phyloP scores from a whole-genome alignment of 2,797 vertebrate species.

The Tiaroga cobitis region DNA sequence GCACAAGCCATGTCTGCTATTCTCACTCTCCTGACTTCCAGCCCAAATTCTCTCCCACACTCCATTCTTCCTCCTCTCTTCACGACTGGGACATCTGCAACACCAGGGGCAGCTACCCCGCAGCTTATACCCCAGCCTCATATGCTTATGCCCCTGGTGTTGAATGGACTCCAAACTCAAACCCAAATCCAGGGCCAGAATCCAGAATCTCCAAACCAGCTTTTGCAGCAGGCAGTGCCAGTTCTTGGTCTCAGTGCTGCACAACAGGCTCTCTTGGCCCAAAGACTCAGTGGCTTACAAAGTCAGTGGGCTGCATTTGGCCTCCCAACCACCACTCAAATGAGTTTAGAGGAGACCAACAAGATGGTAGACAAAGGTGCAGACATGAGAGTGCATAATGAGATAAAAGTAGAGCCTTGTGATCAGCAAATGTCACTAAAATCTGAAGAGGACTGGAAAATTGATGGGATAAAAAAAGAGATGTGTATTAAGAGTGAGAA shows the following conservation, averaged over 20 bases:
- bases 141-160: constrained; percentile 83
- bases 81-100: constrained; percentile 66
- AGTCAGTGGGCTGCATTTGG: constrained; percentile 77
- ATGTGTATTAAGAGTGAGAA: constrained; percentile 50
- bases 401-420: constrained; percentile 46
- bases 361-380: constrained; percentile 29
- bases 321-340: constrained; percentile 63
- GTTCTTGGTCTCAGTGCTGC: constrained; percentile 79
- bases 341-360: constrained; percentile 64
- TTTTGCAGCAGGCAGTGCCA: constrained; percentile 81
- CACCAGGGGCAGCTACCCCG: constrained; percentile 69
- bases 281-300: constrained; percentile 81
- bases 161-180: constrained; percentile 76
- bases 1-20: constrained; percentile 83
- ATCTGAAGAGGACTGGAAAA: constrained; percentile 37
- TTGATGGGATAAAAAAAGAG: constrained; percentile 36
- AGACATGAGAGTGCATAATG: constrained; percentile 24
- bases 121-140: constrained; percentile 81
- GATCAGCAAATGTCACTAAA: constrained; percentile 48
- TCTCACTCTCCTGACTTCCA: constrained; percentile 82
- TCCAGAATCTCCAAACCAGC: constrained; percentile 75
- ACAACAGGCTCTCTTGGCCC: constrained; percentile 83
- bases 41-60: constrained; percentile 75
- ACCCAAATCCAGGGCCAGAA: constrained; percentile 73
- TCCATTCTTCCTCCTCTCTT: constrained; percentile 78